Percentiles rank a stretch among this genome's conserved stretches.
phyloP scores from a whole-genome alignment of 2,113 vertebrate genomes.

The Epinephelus lanceolatus region DNA sequence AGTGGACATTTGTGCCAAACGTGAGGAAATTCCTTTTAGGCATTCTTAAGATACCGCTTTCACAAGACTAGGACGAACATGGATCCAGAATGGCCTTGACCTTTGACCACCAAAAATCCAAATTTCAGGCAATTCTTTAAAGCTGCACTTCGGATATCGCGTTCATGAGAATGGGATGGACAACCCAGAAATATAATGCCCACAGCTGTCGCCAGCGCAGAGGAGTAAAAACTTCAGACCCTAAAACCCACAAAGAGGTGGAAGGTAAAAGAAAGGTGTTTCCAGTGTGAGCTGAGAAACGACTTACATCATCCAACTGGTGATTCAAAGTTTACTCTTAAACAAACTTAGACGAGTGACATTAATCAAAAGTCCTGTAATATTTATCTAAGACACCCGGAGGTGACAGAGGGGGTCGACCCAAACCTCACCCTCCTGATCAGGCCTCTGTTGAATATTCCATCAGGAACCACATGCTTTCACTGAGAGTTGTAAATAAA shows the following conservation, averaged over 20 bases:
- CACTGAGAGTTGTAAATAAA: conserved; percentile 23
- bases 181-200: too few relatives aligned
- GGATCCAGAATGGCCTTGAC: too few relatives aligned
- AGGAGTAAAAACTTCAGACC: background rate
- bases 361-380: background rate
- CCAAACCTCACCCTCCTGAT: background rate
- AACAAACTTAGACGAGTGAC: background rate
- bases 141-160: too few relatives aligned
- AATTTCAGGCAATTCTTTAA: too few relatives aligned
- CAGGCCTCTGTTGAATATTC: background rate
- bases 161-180: too few relatives aligned
- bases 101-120: too few relatives aligned
- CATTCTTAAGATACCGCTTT: too few relatives aligned
- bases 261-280: background rate
- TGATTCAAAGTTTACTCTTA: background rate
- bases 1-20: too few relatives aligned
- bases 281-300: background rate
- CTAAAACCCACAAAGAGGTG: background rate
- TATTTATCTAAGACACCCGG: background rate
- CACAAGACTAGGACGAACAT: too few relatives aligned
- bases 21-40: too few relatives aligned
- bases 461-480: background rate
- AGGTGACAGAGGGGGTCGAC: background rate
- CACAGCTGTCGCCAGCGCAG: too few relatives aligned
- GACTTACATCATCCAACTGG: too few relatives aligned